phyloP scores from a whole-genome alignment of 2,797 vertebrate genomes.

The Otolemur crassicaudatus region DNA sequence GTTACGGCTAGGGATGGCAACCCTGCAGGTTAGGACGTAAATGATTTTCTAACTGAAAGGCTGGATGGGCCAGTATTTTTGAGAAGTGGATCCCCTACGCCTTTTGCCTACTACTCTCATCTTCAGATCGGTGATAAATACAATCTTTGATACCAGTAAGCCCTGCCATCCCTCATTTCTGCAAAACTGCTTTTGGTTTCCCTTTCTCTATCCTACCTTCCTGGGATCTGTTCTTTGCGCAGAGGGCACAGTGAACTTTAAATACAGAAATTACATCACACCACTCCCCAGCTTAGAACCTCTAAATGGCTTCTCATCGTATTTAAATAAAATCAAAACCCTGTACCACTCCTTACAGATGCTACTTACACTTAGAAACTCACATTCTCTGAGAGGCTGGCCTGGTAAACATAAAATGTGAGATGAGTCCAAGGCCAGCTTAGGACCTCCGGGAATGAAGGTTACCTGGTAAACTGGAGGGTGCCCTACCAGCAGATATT shows the following conservation, averaged over 20 bases:
- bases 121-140: neutral
- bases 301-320: neutral
- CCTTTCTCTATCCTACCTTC: neutral
- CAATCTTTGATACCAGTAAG: neutral
- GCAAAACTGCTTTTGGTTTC: neutral
- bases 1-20: no score
- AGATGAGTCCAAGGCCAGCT: neutral
- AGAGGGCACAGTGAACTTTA: neutral
- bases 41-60: neutral
- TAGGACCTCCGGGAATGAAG: neutral
- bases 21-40: neutral
- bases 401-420: no score
- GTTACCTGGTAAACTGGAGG: neutral
- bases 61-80: neutral
- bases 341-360: neutral
- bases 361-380: neutral
- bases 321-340: neutral
- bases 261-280: neutral
- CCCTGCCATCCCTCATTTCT: neutral
- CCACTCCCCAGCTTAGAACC: neutral
- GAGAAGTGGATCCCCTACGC: neutral
- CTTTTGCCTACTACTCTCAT: neutral
- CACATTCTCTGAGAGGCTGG: neutral
- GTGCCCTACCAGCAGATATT: neutral
- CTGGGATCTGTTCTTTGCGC: neutral